A percentile compares a stretch with the other conserved stretches of the same genome.
phyloP scores from a whole-genome alignment of 1,140 invertebrate genomes.

The Drosophila sproati region DNA sequence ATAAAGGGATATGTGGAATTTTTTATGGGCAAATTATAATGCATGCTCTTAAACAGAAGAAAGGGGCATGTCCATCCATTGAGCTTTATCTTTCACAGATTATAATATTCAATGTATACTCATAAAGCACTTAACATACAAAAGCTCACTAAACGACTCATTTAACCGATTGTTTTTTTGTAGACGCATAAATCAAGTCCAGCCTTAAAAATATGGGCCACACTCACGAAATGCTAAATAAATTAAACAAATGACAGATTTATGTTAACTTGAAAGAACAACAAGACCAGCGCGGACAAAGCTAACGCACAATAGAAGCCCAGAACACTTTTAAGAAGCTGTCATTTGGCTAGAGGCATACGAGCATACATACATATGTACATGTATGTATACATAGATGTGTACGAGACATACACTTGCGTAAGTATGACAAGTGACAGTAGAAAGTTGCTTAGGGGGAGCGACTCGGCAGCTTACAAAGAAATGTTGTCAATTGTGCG shows the following conservation, averaged over 20 bases:
- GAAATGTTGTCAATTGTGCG: constrained; percentile 56
- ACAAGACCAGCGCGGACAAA: constrained; percentile 19
- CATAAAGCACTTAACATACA: constrained; percentile 26
- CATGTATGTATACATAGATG: constrained; percentile 19
- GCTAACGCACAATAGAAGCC: constrained; percentile 53
- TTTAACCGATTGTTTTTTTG: constrained; percentile 44
- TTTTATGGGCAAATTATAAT: no score
- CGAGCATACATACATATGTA: background rate
- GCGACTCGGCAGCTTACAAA: constrained; percentile 38
- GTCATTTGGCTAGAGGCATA: constrained; percentile 64
- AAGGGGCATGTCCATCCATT: background rate
- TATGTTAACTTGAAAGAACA: constrained; percentile 71
- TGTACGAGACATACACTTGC: background rate
- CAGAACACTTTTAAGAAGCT: constrained; percentile 81
- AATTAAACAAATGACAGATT: constrained; percentile 67
- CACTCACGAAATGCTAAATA: constrained; percentile 64
- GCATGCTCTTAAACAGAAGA: no score
- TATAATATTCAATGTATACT: background rate
- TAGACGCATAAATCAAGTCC: constrained; percentile 35
- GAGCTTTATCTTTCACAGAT: background rate
- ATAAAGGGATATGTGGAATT: no score
- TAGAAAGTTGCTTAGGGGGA: constrained; percentile 73
- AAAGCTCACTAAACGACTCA: constrained; percentile 44
- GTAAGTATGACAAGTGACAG: constrained; percentile 73
- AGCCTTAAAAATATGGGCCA: constrained; percentile 54